A percentile compares a stretch with the other conserved stretches of the same genome.
These are phyloP conservation scores for Melitaea athalia DNA, from an alignment of 2,888 invertebrate species.

Conservation along the genomic window DNA sequence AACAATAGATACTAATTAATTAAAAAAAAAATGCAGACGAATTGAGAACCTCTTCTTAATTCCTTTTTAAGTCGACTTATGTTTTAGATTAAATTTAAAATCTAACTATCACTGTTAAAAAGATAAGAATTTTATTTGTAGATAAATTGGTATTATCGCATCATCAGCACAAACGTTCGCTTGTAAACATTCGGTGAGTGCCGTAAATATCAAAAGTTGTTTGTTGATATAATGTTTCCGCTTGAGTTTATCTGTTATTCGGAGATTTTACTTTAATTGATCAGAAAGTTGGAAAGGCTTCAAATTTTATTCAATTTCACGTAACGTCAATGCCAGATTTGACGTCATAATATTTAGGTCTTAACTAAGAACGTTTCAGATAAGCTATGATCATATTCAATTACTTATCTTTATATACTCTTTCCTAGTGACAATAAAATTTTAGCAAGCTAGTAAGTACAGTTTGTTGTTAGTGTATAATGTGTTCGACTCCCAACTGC, in stretches of 20 bases:
- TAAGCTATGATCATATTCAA: background rate
- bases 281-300: conserved; percentile 16
- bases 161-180: conserved; percentile 27
- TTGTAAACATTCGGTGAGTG: conserved; percentile 31
- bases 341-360: background rate
- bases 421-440: too few species aligned
- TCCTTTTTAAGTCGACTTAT: too few species aligned
- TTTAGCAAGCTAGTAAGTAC: background rate
- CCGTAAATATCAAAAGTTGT: conserved; percentile 33
- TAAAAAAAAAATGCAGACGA: too few species aligned
- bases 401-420: too few species aligned
- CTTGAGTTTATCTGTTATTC: conserved; percentile 26
- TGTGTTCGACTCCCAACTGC: too few species aligned
- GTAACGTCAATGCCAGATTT: conserved; percentile 2
- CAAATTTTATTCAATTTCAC: conserved; percentile 9
- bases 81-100: too few species aligned
- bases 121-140: conserved; percentile 1
- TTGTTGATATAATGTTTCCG: conserved; percentile 36
- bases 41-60: too few species aligned
- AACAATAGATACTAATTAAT: too few species aligned
- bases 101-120: background rate
- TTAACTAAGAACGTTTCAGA: background rate
- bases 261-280: conserved; percentile 11
- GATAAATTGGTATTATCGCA: conserved; percentile 8
- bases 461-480: too few species aligned